Base-by-base conservation (phyloP, 2,113 vertebrate species). In the Odobenus rosmarus region DNA sequence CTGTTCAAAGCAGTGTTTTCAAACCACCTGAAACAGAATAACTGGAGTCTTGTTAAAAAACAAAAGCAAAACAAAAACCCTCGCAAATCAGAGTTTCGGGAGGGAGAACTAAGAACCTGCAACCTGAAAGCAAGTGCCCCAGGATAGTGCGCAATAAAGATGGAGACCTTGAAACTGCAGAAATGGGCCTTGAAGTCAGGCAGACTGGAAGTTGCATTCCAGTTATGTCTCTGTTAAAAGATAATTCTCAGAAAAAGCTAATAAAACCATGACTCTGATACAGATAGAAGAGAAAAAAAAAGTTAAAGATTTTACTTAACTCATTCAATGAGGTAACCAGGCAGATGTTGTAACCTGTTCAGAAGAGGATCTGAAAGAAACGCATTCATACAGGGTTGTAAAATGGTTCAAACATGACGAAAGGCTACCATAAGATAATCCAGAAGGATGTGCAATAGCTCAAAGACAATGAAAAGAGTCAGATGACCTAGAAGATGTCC, bases 331-430 rank as follows among this genome's bases (percentile, higher is more conserved):
- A 95, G 19, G n/a, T 51, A 81, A 64, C 7, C 26, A 79, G 53
- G 18, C 69, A 93, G 36, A 36, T 71, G 42, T 59, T 53, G 26
- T 62, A 69, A 51, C 7, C 88, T 88, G 4, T 85, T 76, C 61
- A 62, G 88, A 91, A 95, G 39, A 62, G 9, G 95, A 49, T 61
- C 55, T 93, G 13, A 49, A 82, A 92, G 49, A 93, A 62, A 87
- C 16, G 79, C 49, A 39, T 13, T 55, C 81, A 59, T 67, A 83
- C 5, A 42, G n/a, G 64, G 49, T 51, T 81, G 5, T 83, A 67
- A 93, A 95, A 77, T 77, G 39, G 24, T 28, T 90, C 61, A 46
- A 31, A 88, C 23, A 81, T 13, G 69, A 23, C 33, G 19, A 64
- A 39, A 4, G 7, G 21, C 88, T 28, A 36, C 18, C 42, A 24